phyloP scores from a whole-genome alignment of 2,888 invertebrate genomes.

The Cremastinae sp. region DNA sequence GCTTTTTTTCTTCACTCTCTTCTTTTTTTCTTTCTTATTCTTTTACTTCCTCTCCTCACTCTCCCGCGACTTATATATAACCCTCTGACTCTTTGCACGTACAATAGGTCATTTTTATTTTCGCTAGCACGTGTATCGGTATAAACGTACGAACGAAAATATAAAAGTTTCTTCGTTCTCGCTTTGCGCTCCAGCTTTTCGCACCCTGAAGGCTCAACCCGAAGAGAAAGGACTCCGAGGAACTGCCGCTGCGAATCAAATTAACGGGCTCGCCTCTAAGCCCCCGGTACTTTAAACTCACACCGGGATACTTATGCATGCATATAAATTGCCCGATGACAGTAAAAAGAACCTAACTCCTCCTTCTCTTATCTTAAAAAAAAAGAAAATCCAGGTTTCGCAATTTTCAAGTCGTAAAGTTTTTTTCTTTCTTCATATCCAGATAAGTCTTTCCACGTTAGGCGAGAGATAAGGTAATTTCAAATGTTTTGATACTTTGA shows the following conservation, averaged over 20 bases:
- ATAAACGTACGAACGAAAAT: background rate
- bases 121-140: slow-evolving; percentile 14
- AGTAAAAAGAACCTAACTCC: slow-evolving; percentile 2
- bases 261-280: slow-evolving; percentile 47
- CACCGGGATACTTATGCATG: slow-evolving; percentile 13
- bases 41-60: slow-evolving; percentile 16
- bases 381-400: too few species aligned
- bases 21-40: slow-evolving; percentile 13
- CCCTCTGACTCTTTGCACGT: slow-evolving; percentile 24
- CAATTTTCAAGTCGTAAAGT: too few species aligned
- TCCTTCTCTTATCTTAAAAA: too few species aligned
- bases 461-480: too few species aligned
- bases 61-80: slow-evolving; percentile 46
- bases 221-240: slow-evolving; percentile 31
- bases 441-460: too few species aligned
- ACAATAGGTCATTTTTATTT: slow-evolving; percentile 52
- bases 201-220: slow-evolving; percentile 16
- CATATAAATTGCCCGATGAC: slow-evolving; percentile 1
- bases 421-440: too few species aligned
- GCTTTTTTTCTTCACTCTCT: slow-evolving; percentile 17
- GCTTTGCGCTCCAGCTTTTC: slow-evolving; percentile 28
- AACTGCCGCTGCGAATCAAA: slow-evolving; percentile 45
- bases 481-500: too few species aligned
- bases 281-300: background rate
- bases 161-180: slow-evolving; percentile 18